phyloP scores from a whole-genome alignment of 2,797 vertebrate species.

The Thripadectes ignobilis region DNA sequence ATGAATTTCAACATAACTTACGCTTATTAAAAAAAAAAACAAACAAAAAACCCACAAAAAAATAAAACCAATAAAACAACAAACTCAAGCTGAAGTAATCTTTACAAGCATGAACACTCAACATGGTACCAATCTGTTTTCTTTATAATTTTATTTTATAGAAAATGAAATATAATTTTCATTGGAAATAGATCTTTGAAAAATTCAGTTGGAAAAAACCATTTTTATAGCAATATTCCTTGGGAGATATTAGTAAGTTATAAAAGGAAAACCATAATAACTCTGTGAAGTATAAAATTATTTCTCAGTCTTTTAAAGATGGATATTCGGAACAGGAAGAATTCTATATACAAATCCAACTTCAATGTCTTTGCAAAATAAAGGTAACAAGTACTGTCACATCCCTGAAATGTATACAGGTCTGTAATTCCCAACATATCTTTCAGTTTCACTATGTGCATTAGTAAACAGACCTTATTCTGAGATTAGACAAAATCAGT shows the following conservation, averaged over 20 bases:
- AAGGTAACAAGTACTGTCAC: background rate
- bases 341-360: background rate
- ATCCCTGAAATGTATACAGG: background rate
- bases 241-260: background rate
- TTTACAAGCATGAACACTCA: background rate
- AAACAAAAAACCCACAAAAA: background rate
- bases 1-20: background rate
- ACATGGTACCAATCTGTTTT: background rate
- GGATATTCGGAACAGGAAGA: background rate
- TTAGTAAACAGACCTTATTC: background rate
- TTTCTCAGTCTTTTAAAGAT: background rate
- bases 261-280: background rate
- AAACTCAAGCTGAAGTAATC: background rate
- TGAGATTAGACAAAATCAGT: background rate
- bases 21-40: background rate
- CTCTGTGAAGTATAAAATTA: background rate
- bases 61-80: background rate
- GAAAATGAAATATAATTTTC: background rate
- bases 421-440: background rate
- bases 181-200: background rate
- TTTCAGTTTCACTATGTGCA: background rate
- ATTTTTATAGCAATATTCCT: background rate
- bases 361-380: background rate
- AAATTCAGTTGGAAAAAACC: background rate
- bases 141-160: background rate